phyloP scores from a whole-genome alignment of 2,797 vertebrate species.

The Nyctalus aviator region DNA sequence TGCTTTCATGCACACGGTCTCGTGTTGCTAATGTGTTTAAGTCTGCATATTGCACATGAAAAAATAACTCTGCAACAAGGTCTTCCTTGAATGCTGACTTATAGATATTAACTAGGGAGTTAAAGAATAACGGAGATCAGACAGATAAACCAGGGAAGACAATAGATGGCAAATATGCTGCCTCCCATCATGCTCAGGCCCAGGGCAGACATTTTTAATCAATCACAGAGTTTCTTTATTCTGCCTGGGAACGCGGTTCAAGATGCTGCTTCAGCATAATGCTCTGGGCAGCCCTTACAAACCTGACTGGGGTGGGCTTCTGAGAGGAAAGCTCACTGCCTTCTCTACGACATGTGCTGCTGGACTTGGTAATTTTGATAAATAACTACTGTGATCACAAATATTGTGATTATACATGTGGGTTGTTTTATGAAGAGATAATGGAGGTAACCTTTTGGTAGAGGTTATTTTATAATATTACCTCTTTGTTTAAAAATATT shows the following conservation, averaged over 20 bases:
- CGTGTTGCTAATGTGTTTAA: not conserved
- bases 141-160: conserved; percentile 33
- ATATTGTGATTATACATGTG: conserved; percentile 13
- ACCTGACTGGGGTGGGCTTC: not conserved
- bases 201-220: conserved; percentile 55
- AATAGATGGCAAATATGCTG: conserved; percentile 15
- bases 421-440: conserved; percentile 46
- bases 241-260: not conserved
- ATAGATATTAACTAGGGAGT: not conserved
- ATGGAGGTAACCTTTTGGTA: conserved; percentile 3
- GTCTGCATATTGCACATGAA: not conserved
- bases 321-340: conserved; percentile 28
- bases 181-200: conserved; percentile 12
- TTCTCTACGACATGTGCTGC: not conserved
- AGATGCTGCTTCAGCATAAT: conserved; percentile 13
- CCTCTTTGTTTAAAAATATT: not conserved
- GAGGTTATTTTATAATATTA: conserved; percentile 8
- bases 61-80: not conserved
- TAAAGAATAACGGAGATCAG: not conserved
- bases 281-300: not conserved
- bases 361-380: conserved; percentile 41
- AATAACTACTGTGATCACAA: conserved; percentile 26
- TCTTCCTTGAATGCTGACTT: conserved; percentile 20
- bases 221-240: conserved; percentile 49
- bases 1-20: not conserved